Base-by-base conservation (phyloP, 2,113 vertebrate genomes). In the Polypterus senegalus region DNA sequence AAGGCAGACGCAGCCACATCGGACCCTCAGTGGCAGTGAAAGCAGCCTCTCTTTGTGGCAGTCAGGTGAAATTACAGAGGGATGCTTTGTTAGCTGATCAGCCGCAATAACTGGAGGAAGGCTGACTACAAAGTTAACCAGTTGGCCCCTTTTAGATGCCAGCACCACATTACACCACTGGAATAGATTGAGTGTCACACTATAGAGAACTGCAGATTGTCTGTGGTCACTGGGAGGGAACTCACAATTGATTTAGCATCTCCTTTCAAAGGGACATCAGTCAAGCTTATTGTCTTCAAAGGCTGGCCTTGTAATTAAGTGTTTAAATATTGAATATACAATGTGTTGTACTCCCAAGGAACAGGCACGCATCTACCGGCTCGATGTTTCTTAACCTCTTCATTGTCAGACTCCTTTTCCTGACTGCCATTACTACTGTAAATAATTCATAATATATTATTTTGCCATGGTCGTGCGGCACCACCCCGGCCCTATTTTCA, bases 261-360 rank as follows among this genome's bases (percentile, higher is more conserved):
- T 43, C 11, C 27, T 57, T 57, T 57, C 56, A n/a, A 57, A 7
- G 46, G 8, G 9, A 27, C 44, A 45, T 7, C 66, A 69, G 73
- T 74, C 4, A 11, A 51, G 8, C 10, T 27, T 54, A 61, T 79
- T 77, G 74, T 77, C 49, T 56, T 58, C 73, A 70, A 68, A 65
- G 69, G 67, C 69, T 64, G 65, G 67, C 53, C 73, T 63, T 71
- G 73, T 79, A 82, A 83, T 83, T 78, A 78, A 68, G 67, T 70
- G 52, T 66, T 84, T 60, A 82, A 83, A 76, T 76, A 84, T 84
- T 84, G 61, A 84, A 74, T 62, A 62, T 57, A 3, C 48, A 51
- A 61, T 57, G 57, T 61, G 60, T 61, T 52, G 51, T 8, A 52
- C 7, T 52, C 51, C 51, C 51, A 52, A 7, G 49, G 49, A 9